These are phyloP conservation scores for Leptobrachium ailaonicum DNA, from an alignment of 2,113 vertebrate genomes.

Conservation along the genomic window DNA sequence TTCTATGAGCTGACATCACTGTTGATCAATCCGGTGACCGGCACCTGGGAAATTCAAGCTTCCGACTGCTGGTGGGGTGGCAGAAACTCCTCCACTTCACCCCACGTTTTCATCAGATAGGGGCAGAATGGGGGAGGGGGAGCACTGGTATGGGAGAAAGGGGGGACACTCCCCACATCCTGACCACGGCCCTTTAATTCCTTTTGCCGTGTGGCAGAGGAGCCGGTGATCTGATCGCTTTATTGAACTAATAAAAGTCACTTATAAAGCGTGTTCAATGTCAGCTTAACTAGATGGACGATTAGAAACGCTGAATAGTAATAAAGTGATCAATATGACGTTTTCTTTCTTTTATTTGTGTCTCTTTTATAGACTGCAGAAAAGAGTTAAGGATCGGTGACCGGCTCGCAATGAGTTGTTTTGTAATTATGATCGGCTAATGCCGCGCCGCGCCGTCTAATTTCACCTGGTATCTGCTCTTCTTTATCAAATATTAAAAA, in stretches of 20 bases:
- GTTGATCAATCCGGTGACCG: too few species aligned
- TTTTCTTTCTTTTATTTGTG: slow-evolving; percentile 47
- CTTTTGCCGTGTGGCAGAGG: slow-evolving; percentile 16
- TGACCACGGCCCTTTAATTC: too few species aligned
- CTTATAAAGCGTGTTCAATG: slow-evolving; percentile 58
- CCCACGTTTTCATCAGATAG: too few species aligned
- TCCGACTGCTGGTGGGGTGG: too few species aligned
- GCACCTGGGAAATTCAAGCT: too few species aligned
- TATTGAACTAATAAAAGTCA: slow-evolving; percentile 52
- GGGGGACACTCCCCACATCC: too few species aligned
- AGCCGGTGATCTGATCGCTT: slow-evolving; percentile 44
- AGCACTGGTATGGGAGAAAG: too few species aligned
- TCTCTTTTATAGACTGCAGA: slow-evolving; percentile 54
- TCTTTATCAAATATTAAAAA: slow-evolving; percentile 55
- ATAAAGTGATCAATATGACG: slow-evolving; percentile 59
- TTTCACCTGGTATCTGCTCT: slow-evolving; percentile 42
- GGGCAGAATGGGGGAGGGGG: too few species aligned
- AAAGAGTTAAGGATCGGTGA: slow-evolving; percentile 48
- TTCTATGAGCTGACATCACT: too few species aligned
- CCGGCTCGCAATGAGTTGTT: slow-evolving; percentile 41
- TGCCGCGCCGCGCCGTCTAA: slow-evolving; percentile 11
- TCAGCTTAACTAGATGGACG: slow-evolving; percentile 62
- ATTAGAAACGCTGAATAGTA: slow-evolving; percentile 62
- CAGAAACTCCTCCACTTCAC: too few species aligned
- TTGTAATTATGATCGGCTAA: slow-evolving; percentile 50